phyloP scores from a whole-genome alignment of 2,113 vertebrate species.

The Trogon surrucura region DNA sequence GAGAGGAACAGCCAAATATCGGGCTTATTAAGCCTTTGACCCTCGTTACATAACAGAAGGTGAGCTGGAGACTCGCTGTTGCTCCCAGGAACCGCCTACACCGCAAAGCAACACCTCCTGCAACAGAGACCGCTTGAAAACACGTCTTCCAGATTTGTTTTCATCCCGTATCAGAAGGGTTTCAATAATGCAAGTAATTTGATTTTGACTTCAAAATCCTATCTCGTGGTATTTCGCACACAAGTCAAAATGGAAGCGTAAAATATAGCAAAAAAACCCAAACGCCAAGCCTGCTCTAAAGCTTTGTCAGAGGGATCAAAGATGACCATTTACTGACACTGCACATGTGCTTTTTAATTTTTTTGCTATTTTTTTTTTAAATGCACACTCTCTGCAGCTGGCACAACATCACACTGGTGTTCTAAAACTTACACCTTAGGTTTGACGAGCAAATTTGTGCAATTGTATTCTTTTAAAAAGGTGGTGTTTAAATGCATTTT shows the following conservation, averaged over 20 bases:
- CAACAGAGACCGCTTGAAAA: not conserved
- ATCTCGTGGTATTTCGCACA: not conserved
- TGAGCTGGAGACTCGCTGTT: not conserved
- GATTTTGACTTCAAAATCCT: not conserved
- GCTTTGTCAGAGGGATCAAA: not conserved
- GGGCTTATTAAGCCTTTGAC: not conserved
- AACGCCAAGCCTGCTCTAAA: not conserved
- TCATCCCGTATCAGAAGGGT: not conserved
- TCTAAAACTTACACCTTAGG: not conserved
- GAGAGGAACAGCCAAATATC: not conserved
- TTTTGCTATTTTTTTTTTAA: not conserved
- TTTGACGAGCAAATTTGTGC: not conserved
- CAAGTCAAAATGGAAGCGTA: not conserved
- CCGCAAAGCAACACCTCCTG: not conserved
- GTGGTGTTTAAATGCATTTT: not conserved
- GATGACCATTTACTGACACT: not conserved
- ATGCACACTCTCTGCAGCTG: not conserved
- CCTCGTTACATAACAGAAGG: not conserved
- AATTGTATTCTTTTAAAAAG: not conserved
- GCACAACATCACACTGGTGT: fast-evolving
- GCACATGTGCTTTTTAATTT: not conserved
- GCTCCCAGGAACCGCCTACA: not conserved
- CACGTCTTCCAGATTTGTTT: not conserved
- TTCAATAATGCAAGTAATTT: not conserved
- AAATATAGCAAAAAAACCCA: not conserved